Evolutionary conservation across 2,113 vertebrate species (phyloP).

Genomic region (Coptodon rendalli): DNA sequence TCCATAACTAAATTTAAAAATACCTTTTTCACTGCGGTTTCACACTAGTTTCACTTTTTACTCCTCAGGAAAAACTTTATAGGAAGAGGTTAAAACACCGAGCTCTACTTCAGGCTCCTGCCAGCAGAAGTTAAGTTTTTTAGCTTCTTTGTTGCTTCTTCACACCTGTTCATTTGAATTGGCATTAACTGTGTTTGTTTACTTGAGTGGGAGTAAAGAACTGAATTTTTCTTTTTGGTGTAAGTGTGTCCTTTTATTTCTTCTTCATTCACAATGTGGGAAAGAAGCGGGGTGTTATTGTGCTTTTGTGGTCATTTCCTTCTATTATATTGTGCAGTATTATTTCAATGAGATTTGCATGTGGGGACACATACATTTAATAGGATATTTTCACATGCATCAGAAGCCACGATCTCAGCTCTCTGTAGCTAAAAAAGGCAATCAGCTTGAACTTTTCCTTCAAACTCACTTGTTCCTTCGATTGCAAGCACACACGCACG

Average conservation of each 20-base stretch:
- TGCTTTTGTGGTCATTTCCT: neutral
- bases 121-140: neutral
- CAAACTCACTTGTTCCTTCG: neutral
- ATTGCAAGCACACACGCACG: neutral
- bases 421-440: neutral
- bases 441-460: neutral
- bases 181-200: neutral
- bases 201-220: slow-evolving; percentile 37
- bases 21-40: neutral
- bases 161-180: slow-evolving; percentile 32
- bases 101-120: neutral
- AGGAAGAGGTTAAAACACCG: neutral
- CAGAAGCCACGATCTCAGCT: neutral
- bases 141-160: neutral
- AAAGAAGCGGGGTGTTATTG: neutral
- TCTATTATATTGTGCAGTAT: neutral
- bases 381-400: neutral
- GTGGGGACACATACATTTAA: neutral
- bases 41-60: neutral
- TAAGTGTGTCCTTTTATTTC: neutral
- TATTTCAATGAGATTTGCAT: neutral
- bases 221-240: neutral
- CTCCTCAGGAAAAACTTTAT: slow-evolving; percentile 2
- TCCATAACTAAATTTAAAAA: neutral
- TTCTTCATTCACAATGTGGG: neutral